These are phyloP conservation scores for Strix occidentalis DNA, from an alignment of 2,797 vertebrate species.

Conservation along the genomic window DNA sequence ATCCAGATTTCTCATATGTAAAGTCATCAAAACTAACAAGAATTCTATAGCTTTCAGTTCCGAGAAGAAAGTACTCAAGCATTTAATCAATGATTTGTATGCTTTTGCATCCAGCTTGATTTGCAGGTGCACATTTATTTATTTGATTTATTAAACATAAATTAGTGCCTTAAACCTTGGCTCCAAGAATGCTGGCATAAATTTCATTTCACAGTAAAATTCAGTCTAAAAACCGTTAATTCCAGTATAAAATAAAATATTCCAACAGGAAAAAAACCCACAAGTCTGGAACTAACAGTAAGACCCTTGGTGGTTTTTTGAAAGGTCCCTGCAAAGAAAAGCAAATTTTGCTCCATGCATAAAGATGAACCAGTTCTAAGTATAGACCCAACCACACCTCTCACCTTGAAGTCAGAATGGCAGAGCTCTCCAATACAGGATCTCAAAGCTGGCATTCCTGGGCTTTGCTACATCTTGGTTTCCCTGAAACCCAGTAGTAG, in stretches of 20 bases:
- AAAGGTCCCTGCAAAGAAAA: neutral
- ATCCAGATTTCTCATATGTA: neutral
- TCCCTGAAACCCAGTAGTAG: neutral
- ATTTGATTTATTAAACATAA: constrained; percentile 3
- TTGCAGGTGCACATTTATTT: neutral
- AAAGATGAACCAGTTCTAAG: neutral
- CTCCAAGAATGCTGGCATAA: neutral
- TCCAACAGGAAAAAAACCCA: neutral
- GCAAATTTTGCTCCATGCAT: neutral
- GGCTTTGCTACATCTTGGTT: neutral
- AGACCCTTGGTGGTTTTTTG: neutral
- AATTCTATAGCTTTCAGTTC: neutral
- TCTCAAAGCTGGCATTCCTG: neutral
- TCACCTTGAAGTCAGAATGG: neutral
- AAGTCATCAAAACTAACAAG: neutral
- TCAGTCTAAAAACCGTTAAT: neutral
- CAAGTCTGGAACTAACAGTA: neutral
- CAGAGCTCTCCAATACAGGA: neutral
- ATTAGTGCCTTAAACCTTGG: neutral
- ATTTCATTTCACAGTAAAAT: neutral
- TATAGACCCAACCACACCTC: neutral
- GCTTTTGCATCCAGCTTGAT: neutral
- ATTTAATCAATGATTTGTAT: neutral
- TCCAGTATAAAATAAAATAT: neutral
- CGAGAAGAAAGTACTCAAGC: neutral